phyloP scores from a whole-genome alignment of 2,888 invertebrate genomes.

The Dicyrtoma fusca region DNA sequence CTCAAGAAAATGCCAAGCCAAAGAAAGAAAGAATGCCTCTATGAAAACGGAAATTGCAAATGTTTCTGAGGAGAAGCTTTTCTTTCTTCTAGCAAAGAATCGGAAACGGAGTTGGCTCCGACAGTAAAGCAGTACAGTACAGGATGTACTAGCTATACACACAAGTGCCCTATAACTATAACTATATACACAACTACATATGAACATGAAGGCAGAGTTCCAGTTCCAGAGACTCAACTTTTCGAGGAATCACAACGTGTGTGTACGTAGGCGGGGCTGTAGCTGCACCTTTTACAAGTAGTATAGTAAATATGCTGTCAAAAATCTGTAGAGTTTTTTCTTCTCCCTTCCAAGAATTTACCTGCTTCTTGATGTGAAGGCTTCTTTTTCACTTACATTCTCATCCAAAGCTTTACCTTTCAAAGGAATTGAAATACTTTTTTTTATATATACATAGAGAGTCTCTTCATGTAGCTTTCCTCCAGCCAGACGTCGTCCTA shows the following conservation, averaged over 20 bases:
- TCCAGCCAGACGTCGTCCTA: not conserved
- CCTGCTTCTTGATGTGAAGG: conserved; percentile 34
- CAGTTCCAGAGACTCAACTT: no score
- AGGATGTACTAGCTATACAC: not conserved
- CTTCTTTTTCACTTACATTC: conserved; percentile 34
- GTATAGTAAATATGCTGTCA: no score
- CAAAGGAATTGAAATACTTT: conserved; percentile 19
- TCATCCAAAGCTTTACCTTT: conserved; percentile 27
- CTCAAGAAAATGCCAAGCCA: conserved; percentile 16
- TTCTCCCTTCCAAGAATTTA: conserved; percentile 32
- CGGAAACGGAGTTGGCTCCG: conserved; percentile 20
- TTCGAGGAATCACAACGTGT: no score
- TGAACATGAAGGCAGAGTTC: no score
- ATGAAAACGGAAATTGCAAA: conserved; percentile 29
- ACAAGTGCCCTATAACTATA: no score
- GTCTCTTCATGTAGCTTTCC: conserved; percentile 13
- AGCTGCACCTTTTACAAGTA: not conserved
- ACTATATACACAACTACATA: no score
- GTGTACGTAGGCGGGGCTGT: no score
- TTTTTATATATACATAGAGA: conserved; percentile 14
- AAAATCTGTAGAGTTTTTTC: not conserved
- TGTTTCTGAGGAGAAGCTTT: conserved; percentile 20
- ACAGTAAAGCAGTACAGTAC: not conserved
- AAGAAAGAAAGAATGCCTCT: conserved; percentile 19
- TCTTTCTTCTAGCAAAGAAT: conserved; percentile 11